Evolutionary conservation across 2,113 vertebrate genomes (phyloP).

Genomic region (Rhombomys opimus): DNA sequence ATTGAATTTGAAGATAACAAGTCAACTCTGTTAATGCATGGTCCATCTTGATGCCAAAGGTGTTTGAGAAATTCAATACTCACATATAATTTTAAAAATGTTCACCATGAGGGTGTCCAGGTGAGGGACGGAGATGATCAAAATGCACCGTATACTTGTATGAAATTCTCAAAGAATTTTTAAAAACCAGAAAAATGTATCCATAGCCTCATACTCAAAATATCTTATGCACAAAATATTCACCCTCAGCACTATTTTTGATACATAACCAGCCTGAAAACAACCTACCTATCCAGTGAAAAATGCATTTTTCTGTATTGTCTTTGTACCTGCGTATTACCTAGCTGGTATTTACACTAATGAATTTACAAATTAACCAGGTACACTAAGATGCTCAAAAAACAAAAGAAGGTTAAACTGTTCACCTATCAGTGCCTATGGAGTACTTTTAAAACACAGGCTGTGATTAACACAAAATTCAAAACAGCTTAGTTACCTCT

Average conservation of each 20-base stretch:
- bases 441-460: neutral
- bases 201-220: neutral
- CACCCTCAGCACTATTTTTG: neutral
- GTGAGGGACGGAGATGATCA: neutral
- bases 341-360: neutral
- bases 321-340: conserved; percentile 6
- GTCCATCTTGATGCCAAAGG: conserved; percentile 3
- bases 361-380: neutral
- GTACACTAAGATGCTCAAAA: conserved; percentile 33
- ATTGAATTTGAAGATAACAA: conserved; percentile 1
- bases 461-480: conserved; percentile 8
- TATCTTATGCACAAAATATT: neutral
- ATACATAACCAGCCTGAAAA: neutral
- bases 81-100: conserved; percentile 14
- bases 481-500: neutral
- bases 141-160: neutral
- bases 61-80: conserved; percentile 31
- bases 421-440: neutral
- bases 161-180: neutral
- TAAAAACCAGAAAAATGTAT: neutral
- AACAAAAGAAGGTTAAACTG: neutral
- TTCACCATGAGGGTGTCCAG: neutral
- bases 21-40: neutral
- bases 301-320: neutral
- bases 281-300: neutral